A percentile compares a stretch with the other conserved stretches of the same genome.
Conservation (phyloP, 2,113 vertebrate species). For the Motacilla tschutschensis region DNA sequence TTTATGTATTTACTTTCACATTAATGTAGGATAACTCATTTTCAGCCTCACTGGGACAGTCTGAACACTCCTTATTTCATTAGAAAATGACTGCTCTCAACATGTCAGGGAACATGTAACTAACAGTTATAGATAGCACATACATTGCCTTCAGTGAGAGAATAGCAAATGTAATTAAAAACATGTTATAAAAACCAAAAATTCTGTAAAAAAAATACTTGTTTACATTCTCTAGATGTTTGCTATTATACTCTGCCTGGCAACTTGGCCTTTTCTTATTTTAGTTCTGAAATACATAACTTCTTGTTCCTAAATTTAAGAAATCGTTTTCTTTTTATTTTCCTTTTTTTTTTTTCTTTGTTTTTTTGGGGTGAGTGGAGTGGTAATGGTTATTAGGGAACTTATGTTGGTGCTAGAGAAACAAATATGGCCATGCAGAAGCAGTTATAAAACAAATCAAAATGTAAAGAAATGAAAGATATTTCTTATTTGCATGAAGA, state of each 20-base stretch:
- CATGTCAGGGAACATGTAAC: neutral
- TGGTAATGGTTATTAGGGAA: neutral
- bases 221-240: neutral
- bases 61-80: neutral
- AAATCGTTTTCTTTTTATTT: neutral
- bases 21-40: neutral
- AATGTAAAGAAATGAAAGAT: neutral
- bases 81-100: neutral
- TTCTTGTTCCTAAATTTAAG: neutral
- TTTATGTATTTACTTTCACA: slow-evolving; percentile 17
- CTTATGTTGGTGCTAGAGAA: neutral
- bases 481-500: neutral
- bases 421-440: neutral
- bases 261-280: neutral
- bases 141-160: neutral
- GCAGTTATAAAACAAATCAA: neutral
- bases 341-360: accelerated
- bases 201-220: neutral
- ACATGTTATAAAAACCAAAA: accelerated
- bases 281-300: neutral
- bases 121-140: neutral
- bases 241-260: neutral
- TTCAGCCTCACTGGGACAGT: neutral
- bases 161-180: neutral
- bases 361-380: accelerated